Base-by-base conservation (phyloP, 53 echinoderm and acorn worm genomes). In the Stichopus horrens region DNA sequence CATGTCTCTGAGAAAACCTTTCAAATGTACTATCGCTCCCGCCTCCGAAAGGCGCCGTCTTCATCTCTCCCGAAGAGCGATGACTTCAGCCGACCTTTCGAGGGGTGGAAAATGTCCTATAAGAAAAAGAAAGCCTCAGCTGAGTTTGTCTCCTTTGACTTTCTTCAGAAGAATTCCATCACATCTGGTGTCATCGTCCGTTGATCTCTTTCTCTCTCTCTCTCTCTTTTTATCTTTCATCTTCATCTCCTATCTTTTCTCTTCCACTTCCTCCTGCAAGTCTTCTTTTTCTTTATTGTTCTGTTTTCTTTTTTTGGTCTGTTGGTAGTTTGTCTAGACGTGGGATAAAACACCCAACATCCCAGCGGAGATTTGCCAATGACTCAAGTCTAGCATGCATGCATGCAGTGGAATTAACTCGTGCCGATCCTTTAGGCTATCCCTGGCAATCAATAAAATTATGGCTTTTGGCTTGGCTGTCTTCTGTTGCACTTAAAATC, bases 1-100 rank as follows among this genome's bases (percentile, higher is more conserved):
- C 78, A 9, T 54, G 54, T 78, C 78, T 78, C 52, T 75, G 5
- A 37, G n/a, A 78, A 78, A 55, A n/a, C n/a, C 55, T 78, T 78
- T 78, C 78, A 4, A 54, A 54, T 16, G 52, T 78, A 53, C 78
- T 63, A 16, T 13, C 37, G 37, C 37, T 37, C 16, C 63, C 63
- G 63, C 16, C 63, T 63, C 63, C 63, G 16, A 63, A 10, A 63
- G 63, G 63, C 63, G 63, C 63, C 63, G 63, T 13, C 63, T 63
- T 16, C 63, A 63, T 10, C 63, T 63, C 63, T 63, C 11, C 63
- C 63, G 16, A 63, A 16, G 63, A 63, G 63, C 63, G 63, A 13
- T 63, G 63, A 63, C 63, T 63, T 63, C 63, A 8, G 16, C 63
- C 63, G 63, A 63, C 63, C 63, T 63, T 63, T 63, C 11, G 37